Percentiles rank a stretch among this genome's conserved stretches.
phyloP scores from a whole-genome alignment of 2,797 vertebrate species.

The Neosilurus mollespiculum region DNA sequence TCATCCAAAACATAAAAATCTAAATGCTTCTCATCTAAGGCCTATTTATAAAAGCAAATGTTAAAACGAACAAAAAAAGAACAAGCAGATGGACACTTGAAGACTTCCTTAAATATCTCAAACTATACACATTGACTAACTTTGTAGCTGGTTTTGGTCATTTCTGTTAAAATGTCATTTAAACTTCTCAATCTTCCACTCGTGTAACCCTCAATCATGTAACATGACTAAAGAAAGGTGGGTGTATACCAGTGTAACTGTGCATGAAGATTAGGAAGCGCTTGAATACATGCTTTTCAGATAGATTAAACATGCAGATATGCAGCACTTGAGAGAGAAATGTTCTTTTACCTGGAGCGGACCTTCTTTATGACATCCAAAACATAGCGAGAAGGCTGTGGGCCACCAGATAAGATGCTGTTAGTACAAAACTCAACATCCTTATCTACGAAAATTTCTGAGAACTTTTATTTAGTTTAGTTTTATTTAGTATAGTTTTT shows the following conservation, averaged over 20 bases:
- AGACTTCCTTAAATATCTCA: background rate
- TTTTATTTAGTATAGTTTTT: background rate
- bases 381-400: slow-evolving; percentile 86
- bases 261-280: background rate
- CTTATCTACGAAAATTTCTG: background rate
- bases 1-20: background rate
- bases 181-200: background rate
- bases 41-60: background rate
- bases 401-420: slow-evolving; percentile 24
- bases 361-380: slow-evolving; percentile 92
- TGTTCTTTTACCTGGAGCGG: slow-evolving; percentile 83
- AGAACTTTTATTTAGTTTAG: no score
- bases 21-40: background rate
- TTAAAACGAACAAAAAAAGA: background rate
- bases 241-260: no score
- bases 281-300: background rate
- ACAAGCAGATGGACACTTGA: background rate
- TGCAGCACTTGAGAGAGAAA: background rate
- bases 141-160: background rate
- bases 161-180: background rate
- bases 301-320: background rate
- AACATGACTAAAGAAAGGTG: background rate
- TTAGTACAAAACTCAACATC: slow-evolving; percentile 1
- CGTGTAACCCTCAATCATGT: background rate
- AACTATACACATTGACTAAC: background rate